Conservation (phyloP, 2,797 vertebrate genomes). For the Cossypha niveicapilla region DNA sequence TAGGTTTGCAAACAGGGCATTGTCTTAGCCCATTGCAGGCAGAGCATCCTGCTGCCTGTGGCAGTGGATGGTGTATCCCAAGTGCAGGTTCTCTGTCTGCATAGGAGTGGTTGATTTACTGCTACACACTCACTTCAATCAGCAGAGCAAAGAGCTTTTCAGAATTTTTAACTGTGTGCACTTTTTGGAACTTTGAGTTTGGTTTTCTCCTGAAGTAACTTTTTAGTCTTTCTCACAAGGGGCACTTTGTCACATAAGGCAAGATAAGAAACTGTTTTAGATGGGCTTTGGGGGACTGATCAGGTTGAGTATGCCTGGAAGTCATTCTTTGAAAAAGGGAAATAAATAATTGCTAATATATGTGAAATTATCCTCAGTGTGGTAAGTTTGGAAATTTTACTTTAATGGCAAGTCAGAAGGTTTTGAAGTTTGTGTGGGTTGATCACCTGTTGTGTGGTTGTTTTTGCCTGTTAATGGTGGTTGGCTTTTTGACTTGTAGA, state of each 20-base stretch:
- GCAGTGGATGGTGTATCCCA: background rate
- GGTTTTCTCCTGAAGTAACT: background rate
- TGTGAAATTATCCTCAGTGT: background rate
- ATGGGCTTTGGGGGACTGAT: background rate
- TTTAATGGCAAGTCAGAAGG: background rate
- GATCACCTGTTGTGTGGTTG: background rate
- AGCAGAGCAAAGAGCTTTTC: accelerated
- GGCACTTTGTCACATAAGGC: accelerated
- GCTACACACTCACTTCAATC: accelerated
- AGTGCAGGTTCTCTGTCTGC: background rate
- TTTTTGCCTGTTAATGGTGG: background rate
- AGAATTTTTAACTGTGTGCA: background rate
- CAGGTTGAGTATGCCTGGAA: background rate
- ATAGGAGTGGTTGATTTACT: background rate
- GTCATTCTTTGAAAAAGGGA: background rate
- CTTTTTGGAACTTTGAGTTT: background rate
- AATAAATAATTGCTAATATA: background rate
- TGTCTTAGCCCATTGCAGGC: background rate
- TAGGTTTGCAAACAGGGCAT: background rate
- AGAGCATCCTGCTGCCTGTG: background rate
- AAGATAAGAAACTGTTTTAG: background rate
- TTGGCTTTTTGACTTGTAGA: conserved; percentile 60
- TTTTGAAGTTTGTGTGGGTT: background rate
- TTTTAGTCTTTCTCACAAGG: background rate
- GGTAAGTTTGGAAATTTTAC: background rate